phyloP scores from a whole-genome alignment of 2,113 vertebrate species.

The Grallaria varia region DNA sequence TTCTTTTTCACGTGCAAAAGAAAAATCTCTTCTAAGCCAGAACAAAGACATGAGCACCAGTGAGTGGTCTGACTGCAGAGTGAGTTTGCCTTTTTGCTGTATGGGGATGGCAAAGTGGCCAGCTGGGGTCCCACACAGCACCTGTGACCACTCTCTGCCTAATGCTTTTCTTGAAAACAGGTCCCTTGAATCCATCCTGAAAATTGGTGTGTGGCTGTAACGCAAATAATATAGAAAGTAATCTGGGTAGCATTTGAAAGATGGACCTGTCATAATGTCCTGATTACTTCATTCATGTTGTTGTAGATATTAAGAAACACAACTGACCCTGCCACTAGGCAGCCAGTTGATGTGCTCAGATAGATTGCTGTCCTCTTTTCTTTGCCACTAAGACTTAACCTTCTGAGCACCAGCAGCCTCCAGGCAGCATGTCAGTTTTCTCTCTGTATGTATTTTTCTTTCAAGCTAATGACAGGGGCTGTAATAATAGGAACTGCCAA shows the following conservation, averaged over 20 bases:
- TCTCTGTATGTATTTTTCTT: neutral
- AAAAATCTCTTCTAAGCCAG: neutral
- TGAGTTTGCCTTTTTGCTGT: neutral
- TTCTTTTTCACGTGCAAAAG: neutral
- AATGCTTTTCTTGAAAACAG: neutral
- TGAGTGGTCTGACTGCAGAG: neutral
- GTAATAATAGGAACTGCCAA: conserved; percentile 17
- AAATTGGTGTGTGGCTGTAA: neutral
- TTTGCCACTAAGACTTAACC: neutral
- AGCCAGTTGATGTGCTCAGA: neutral
- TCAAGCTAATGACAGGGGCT: neutral
- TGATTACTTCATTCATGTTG: neutral
- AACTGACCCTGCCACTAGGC: neutral
- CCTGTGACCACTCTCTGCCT: neutral
- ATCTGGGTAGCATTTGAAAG: neutral
- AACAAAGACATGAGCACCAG: neutral
- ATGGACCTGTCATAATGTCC: neutral
- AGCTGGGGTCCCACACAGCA: neutral
- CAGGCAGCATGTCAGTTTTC: neutral
- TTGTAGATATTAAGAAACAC: neutral
- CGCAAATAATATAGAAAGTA: neutral
- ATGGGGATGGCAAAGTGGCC: neutral
- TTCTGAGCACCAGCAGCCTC: neutral
- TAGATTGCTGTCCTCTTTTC: neutral
- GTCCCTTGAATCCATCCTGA: neutral